Base-by-base conservation (phyloP, 2,888 invertebrate species). In the Glaucopsyche alexis region DNA sequence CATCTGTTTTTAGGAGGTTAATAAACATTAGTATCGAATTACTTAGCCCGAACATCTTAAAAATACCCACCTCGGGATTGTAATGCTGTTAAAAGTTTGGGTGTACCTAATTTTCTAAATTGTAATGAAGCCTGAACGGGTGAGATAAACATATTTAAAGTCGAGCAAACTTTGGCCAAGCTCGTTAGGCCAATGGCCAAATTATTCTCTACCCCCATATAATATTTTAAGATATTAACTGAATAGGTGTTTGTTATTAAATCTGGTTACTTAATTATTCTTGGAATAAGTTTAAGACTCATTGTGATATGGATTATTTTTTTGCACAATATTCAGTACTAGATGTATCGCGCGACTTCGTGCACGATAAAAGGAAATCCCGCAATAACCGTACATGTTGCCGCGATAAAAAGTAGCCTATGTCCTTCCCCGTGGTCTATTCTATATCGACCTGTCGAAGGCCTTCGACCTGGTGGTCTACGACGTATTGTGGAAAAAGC, bases 101-200 rank as follows among this genome's bases (percentile, higher is more conserved):
- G 7, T 50, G 19, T 19, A 19, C 55, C 11, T 55, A 19, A 19
- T 55, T 55, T 66, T n/a, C 66, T n/a, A 9, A 40, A n/a, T 13
- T 65, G 16, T 66, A 66, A 66, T 66, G 66, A 66, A 42, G 66
- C 9, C 42, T 66, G 66, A 8, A 40, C 66, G 11, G 66, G 4
- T 7, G 42, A 42, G 66, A 66, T 66, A 66, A 66, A 42, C 66
- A 66, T 66, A n/a, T 40, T 42, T 66, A n/a, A 66, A 42, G 42
- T 42, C 40, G 8, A 16, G 66, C 55, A 55, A 55, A 19, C 19
- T 66, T 42, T 66, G 65, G 38, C 7, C n/a, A 66, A 40, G 16
- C 66, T 66, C 66, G 42, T 40, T 66, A 66, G 66, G 66, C 66
- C 66, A n/a, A 66, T 42, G 66, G 66, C 66, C 66, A 66, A 66